Evolutionary conservation across 1,140 invertebrate genomes (phyloP).

Genomic region (Drosophila ercepeae): DNA sequence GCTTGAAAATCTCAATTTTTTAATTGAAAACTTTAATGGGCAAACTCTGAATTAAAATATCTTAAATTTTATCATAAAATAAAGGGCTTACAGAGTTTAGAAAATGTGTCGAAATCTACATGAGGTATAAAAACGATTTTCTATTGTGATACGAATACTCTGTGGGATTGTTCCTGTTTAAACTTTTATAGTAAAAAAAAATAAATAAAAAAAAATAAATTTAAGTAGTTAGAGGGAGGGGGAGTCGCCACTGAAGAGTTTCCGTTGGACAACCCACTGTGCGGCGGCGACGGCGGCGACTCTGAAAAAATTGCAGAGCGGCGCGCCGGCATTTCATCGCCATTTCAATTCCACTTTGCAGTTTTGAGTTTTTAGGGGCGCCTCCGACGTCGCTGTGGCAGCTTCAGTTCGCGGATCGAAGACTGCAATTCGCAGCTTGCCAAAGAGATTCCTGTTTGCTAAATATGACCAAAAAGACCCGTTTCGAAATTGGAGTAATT

Average conservation of each 20-base stretch:
- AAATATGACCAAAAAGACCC: constrained; percentile 79
- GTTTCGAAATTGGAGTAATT: constrained; percentile 83
- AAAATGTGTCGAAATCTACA: too few species aligned
- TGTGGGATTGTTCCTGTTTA: too few species aligned
- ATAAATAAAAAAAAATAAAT: neutral
- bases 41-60: too few species aligned
- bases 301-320: constrained; percentile 10
- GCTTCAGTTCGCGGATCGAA: neutral
- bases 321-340: constrained; percentile 74
- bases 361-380: constrained; percentile 46
- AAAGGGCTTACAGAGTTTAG: too few species aligned
- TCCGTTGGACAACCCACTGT: constrained; percentile 28
- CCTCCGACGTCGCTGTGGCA: constrained; percentile 11
- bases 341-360: constrained; percentile 75
- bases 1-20: too few species aligned
- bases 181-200: neutral
- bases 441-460: constrained; percentile 75
- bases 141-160: too few species aligned
- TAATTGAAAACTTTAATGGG: too few species aligned
- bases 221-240: too few species aligned
- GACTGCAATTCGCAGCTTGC: neutral
- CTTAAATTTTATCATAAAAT: too few species aligned
- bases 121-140: too few species aligned
- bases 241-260: neutral
- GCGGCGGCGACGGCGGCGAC: constrained; percentile 11